A percentile compares a stretch with the other conserved stretches of the same genome.
Conservation (phyloP, 2,888 invertebrate genomes). For the Chrysina gloriosa region DNA sequence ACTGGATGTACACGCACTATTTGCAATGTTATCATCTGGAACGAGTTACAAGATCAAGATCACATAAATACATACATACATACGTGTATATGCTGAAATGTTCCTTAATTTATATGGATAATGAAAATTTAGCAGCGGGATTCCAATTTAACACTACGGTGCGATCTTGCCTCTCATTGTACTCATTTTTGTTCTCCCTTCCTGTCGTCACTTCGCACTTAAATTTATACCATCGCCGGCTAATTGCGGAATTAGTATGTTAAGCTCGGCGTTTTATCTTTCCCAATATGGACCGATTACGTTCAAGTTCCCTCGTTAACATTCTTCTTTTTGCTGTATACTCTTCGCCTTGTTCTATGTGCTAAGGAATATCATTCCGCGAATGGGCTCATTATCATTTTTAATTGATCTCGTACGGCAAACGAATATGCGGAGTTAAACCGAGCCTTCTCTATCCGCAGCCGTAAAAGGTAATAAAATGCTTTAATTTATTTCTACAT, state of each 20-base stretch:
- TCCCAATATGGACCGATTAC: conserved; percentile 12
- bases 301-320: conserved; percentile 18
- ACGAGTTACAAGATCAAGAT: not conserved
- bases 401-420: conserved; percentile 1
- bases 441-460: not conserved
- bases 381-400: conserved; percentile 25
- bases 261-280: conserved; percentile 20
- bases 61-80: not conserved
- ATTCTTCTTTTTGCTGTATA: conserved; percentile 11
- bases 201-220: not conserved
- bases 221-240: conserved; percentile 22
- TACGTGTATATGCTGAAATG: not conserved
- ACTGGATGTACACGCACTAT: not conserved
- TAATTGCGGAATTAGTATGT: conserved; percentile 27
- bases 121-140: conserved; percentile 17
- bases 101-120: conserved; percentile 7
- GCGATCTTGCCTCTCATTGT: not conserved
- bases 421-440: not conserved
- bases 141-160: conserved; percentile 6
- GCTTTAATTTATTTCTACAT: too few relatives aligned
- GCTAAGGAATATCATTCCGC: not conserved
- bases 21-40: not conserved
- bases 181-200: not conserved
- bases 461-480: too few relatives aligned
- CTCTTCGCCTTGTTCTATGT: not conserved